Conservation (phyloP, 2,888 invertebrate species). For the Scrobipalpa costella region DNA sequence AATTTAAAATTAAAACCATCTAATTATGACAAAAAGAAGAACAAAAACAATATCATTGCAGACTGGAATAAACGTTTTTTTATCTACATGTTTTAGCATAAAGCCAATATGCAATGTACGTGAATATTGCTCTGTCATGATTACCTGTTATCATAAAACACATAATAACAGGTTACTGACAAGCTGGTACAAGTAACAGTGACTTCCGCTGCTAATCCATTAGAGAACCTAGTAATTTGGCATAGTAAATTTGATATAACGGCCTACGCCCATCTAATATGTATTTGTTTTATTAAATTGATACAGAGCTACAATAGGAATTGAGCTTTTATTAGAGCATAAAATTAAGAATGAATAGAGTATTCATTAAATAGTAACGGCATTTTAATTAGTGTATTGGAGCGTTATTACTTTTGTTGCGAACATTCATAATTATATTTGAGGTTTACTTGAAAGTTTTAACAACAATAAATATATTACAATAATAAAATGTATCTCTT, state of each 20-base stretch:
- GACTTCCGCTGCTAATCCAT: conserved; percentile 12
- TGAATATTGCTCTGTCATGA: neutral
- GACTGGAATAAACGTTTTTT: conserved; percentile 2
- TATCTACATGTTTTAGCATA: conserved; percentile 24
- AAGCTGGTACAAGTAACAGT: conserved; percentile 8
- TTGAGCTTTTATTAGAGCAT: neutral
- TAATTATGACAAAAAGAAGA: neutral
- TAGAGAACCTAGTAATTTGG: conserved; percentile 22
- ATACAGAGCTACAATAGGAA: neutral
- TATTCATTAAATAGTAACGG: too few species aligned
- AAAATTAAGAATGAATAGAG: neutral
- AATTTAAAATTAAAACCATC: neutral
- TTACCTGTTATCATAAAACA: conserved; percentile 14
- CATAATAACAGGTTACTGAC: conserved; percentile 11
- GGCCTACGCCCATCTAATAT: neutral
- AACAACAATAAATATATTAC: too few species aligned
- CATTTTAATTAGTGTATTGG: neutral
- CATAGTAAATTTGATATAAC: conserved; percentile 22
- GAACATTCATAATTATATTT: too few species aligned
- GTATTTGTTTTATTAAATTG: neutral
- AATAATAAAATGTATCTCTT: too few species aligned
- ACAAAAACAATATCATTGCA: neutral
- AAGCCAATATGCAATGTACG: conserved; percentile 13
- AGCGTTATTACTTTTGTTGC: neutral
- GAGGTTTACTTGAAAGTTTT: too few species aligned